Conservation (phyloP, 2,888 invertebrate species). For the Latrodectus elegans region DNA sequence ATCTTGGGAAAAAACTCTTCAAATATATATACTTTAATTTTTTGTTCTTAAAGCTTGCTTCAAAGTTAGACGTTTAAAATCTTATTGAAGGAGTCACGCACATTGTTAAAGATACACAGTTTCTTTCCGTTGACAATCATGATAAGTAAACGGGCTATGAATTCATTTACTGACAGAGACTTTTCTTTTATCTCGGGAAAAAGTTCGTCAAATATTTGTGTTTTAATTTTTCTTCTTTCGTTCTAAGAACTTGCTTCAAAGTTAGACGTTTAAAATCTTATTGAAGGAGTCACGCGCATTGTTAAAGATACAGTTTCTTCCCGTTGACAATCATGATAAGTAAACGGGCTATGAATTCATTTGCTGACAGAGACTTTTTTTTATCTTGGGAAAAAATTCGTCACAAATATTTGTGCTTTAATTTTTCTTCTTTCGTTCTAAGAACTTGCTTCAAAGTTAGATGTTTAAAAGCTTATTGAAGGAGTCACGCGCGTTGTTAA, state of each 20-base stretch:
- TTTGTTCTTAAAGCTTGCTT: too few species aligned
- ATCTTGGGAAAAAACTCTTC: too few species aligned
- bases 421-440: too few species aligned
- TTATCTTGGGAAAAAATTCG: too few species aligned
- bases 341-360: conserved; percentile 24
- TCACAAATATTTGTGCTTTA: too few species aligned
- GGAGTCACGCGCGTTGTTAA: background rate
- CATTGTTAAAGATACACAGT: background rate
- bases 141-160: background rate
- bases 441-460: too few species aligned
- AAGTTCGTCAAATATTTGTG: too few species aligned
- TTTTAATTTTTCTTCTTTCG: too few species aligned
- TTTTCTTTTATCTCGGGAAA: too few species aligned
- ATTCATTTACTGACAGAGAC: conserved; percentile 54
- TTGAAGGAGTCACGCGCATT: background rate
- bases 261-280: background rate
- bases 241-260: too few species aligned
- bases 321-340: background rate
- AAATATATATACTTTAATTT: too few species aligned
- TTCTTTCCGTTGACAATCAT: background rate
- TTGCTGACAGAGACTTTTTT: conserved; percentile 63
- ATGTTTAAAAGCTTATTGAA: background rate
- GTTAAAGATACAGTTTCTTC: background rate
- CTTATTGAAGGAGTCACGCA: background rate
- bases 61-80: background rate